These are phyloP conservation scores for Acheta domesticus DNA, from an alignment of 2,888 invertebrate species.

Conservation along the genomic window DNA sequence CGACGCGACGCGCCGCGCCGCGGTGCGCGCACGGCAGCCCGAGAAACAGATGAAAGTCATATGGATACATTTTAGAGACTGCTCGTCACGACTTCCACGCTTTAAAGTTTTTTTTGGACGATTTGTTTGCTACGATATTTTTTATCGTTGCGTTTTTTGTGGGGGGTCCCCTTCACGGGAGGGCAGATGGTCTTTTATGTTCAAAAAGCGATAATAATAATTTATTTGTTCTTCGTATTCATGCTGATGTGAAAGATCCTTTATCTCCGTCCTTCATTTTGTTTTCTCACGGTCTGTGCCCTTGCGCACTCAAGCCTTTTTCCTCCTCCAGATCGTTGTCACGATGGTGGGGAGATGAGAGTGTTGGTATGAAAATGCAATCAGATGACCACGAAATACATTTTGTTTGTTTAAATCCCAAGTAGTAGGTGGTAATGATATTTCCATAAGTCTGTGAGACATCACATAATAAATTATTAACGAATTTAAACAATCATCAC, in stretches of 20 bases:
- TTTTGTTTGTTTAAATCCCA: too few species aligned
- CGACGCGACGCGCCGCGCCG: too few species aligned
- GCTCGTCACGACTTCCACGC: not conserved
- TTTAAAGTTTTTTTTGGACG: not conserved
- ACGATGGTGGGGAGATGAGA: too few species aligned
- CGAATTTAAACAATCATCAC: too few species aligned
- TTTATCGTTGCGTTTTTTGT: not conserved
- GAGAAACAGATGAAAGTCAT: constrained; percentile 18
- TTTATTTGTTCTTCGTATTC: constrained; percentile 7
- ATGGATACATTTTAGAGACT: not conserved
- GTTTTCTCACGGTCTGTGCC: not conserved
- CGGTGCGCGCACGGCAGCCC: not conserved
- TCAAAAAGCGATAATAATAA: constrained; percentile 9
- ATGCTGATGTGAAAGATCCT: not conserved
- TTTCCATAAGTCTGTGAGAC: too few species aligned
- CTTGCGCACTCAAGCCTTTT: too few species aligned
- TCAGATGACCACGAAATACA: too few species aligned
- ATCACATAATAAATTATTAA: too few species aligned
- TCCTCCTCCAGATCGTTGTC: too few species aligned
- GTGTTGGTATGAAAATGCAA: too few species aligned
- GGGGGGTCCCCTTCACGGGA: not conserved
- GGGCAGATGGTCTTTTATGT: not conserved
- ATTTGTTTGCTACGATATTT: not conserved
- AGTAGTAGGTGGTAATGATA: too few species aligned
- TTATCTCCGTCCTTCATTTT: not conserved